phyloP scores from a whole-genome alignment of 2,113 vertebrate genomes.

The Smithornis capensis region DNA sequence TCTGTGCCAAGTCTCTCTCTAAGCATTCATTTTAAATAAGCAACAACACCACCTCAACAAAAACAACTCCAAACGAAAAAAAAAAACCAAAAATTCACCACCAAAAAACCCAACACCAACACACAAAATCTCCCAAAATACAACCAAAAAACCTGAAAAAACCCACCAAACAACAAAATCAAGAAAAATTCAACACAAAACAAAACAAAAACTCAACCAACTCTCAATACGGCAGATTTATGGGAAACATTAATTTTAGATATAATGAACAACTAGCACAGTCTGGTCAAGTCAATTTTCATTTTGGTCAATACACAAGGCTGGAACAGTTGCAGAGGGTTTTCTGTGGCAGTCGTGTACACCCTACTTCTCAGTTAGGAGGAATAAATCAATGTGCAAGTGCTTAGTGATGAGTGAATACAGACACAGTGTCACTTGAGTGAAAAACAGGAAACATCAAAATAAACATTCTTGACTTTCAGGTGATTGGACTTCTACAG shows the following conservation, averaged over 20 bases:
- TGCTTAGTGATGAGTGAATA: background rate
- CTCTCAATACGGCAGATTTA: background rate
- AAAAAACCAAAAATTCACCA: background rate
- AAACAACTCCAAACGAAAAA: background rate
- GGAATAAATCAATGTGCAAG: background rate
- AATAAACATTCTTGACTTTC: background rate
- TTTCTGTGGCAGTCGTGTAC: accelerated
- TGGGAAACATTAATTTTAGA: background rate
- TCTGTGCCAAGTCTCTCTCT: background rate
- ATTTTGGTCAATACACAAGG: background rate
- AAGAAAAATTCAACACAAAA: background rate
- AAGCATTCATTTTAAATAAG: background rate
- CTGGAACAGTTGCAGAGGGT: background rate
- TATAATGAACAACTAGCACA: background rate
- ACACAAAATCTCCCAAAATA: accelerated
- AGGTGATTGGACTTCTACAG: background rate
- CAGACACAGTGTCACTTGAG: accelerated
- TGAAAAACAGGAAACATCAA: background rate
- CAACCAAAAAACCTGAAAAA: background rate
- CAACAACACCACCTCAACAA: background rate
- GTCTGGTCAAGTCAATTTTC: background rate
- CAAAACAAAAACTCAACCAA: background rate
- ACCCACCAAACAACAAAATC: background rate
- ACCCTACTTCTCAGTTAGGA: background rate
- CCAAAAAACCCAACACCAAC: background rate